These are phyloP conservation scores for Bilobella aurantiaca DNA, from an alignment of 1,140 invertebrate genomes.

Conservation along the genomic window DNA sequence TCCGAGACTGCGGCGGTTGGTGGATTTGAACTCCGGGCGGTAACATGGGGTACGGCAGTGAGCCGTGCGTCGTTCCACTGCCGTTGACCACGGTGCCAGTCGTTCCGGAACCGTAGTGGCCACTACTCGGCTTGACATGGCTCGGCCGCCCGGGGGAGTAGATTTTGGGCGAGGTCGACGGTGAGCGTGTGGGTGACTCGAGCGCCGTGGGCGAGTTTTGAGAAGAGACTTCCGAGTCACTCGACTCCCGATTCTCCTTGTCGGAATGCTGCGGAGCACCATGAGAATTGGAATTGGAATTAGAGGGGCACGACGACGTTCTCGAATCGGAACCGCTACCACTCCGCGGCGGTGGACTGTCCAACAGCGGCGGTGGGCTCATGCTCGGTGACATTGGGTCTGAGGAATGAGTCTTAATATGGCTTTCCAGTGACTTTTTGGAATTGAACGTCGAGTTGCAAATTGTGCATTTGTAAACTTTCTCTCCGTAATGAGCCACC, in stretches of 20 bases:
- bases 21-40: conserved; percentile 33
- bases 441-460: conserved; percentile 79
- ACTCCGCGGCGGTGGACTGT: not conserved
- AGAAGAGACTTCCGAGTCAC: conserved; percentile 33
- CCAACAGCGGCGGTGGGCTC: not conserved
- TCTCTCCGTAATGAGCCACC: conserved; percentile 81
- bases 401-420: conserved; percentile 69
- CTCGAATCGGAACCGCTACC: conserved; percentile 1
- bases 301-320: conserved; percentile 21
- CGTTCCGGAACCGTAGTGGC: too few relatives aligned
- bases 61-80: too few relatives aligned
- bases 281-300: conserved; percentile 10
- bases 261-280: conserved; percentile 29
- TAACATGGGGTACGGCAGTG: conserved; percentile 34
- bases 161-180: conserved; percentile 4
- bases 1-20: conserved; percentile 31
- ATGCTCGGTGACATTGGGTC: not conserved
- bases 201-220: conserved; percentile 28
- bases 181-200: conserved; percentile 15
- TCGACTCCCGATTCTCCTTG: conserved; percentile 33
- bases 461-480: conserved; percentile 81
- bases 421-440: conserved; percentile 76
- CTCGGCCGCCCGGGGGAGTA: conserved; percentile 12
- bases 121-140: too few relatives aligned
- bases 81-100: too few relatives aligned